Conservation (phyloP, 2,113 vertebrate genomes). For the Azemiops feae region DNA sequence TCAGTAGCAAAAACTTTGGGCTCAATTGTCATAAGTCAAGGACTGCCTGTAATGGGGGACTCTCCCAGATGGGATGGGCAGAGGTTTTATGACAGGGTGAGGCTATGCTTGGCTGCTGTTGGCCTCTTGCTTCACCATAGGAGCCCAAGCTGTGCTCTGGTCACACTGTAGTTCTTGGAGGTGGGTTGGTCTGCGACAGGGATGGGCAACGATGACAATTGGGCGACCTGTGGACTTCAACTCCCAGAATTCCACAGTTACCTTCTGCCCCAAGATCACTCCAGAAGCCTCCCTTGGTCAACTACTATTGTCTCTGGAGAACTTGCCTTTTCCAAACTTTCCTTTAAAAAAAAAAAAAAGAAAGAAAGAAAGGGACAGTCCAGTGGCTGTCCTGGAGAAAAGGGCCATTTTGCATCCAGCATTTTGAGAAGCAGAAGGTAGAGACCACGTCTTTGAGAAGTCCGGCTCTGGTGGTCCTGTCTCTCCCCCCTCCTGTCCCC, state of each 20-base stretch:
- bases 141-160: accelerated
- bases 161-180: background rate
- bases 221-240: background rate
- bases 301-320: too few relatives aligned
- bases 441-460: too few relatives aligned
- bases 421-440: too few relatives aligned
- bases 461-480: too few relatives aligned
- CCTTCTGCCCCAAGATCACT: background rate
- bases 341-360: background rate
- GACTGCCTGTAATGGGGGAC: background rate
- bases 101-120: too few relatives aligned
- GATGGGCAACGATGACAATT: background rate
- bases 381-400: background rate
- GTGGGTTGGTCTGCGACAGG: background rate
- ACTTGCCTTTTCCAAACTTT: background rate
- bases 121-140: too few relatives aligned
- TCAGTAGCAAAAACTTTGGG: too few relatives aligned
- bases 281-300: background rate
- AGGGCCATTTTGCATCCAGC: background rate
- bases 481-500: too few relatives aligned
- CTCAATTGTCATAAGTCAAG: too few relatives aligned
- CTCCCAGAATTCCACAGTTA: background rate
- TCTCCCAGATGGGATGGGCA: too few relatives aligned
- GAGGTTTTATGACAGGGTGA: too few relatives aligned
- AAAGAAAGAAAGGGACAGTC: background rate